Evolutionary conservation across 2,888 invertebrate species (phyloP).

Genomic region (Nebria salina): DNA sequence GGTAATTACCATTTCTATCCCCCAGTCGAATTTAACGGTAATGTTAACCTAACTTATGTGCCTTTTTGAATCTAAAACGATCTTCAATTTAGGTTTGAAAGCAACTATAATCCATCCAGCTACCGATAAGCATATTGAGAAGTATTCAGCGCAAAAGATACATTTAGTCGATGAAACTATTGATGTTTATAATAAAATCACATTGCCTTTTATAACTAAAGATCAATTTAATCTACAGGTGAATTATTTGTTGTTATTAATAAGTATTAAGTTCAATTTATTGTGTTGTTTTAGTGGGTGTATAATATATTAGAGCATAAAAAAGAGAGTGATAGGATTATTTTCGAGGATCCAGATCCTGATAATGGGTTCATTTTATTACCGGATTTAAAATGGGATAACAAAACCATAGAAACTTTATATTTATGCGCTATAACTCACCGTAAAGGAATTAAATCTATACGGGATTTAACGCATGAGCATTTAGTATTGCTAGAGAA

Average conservation of each 20-base stretch:
- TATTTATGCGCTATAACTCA: conserved; percentile 86
- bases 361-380: conserved; percentile 86
- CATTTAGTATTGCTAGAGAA: conserved; percentile 87
- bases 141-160: conserved; percentile 79
- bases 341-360: conserved; percentile 82
- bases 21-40: conserved; percentile 67
- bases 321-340: conserved; percentile 86
- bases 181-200: conserved; percentile 79
- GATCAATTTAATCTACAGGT: conserved; percentile 85
- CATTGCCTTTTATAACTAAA: conserved; percentile 77
- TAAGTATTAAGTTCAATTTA: conserved; percentile 47
- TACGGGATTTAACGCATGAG: conserved; percentile 81
- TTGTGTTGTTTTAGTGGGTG: conserved; percentile 88
- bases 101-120: conserved; percentile 93
- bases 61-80: not conserved
- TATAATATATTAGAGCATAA: conserved; percentile 95
- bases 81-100: conserved; percentile 76
- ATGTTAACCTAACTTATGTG: conserved; percentile 53
- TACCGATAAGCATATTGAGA: conserved; percentile 89
- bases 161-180: conserved; percentile 87
- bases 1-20: conserved; percentile 80
- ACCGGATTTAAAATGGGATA: conserved; percentile 98
- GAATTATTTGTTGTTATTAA: conserved; percentile 73
- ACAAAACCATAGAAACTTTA: conserved; percentile 76
- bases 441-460: conserved; percentile 77